Evolutionary conservation across 2,113 vertebrate species (phyloP), one percentile per base, ranked within the genome.

Genomic region (Cariama cristata): DNA sequence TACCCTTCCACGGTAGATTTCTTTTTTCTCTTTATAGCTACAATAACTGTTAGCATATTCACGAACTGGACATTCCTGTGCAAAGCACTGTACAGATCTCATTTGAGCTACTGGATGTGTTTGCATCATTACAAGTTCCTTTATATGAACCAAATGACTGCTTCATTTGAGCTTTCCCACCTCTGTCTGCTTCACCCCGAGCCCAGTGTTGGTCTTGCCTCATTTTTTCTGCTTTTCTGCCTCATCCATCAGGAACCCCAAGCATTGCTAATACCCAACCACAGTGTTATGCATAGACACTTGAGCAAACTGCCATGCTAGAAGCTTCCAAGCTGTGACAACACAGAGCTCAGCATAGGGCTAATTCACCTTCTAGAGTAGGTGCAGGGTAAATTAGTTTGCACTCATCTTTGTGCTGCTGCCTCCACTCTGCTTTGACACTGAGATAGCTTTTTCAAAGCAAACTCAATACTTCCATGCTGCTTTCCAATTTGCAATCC

Each of bases 201-300:
- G 3, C 35, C 10, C 1, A 1, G 15, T 20, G 6, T 56, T 7
- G 1, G 7, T 53, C 35, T 60, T 79, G 14, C 6, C 12, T 85
- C 3, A 0, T 17, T 6, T 1, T 49, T 91, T 88, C 42, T 68
- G 38, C 27, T 71, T 64, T 88, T 27, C 67, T 56, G 11, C 19
- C 12, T 84, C 60, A 40, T 23, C 2, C 33, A 33, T n/a, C 30
- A 62, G 42, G 55, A 84, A 7, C 15, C 14, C 20, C 38, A 63
- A 27, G 38, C 38, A 67, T 5, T 47, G 47, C 26, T 87, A 47
- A n/a, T 20, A 44, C 33, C 66, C 44, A 60, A 3, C 8, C 18
- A 18, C 14, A 18, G 7, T 12, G 27, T 59, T 47, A 27, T 24
- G 28, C 27, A 60, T 4, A 64, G 49, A 68, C 15, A 68, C 5